Evolutionary conservation across 2,797 vertebrate genomes (phyloP), one percentile per base, ranked within the genome.

Genomic region (Melanotaenia maccullochi): DNA sequence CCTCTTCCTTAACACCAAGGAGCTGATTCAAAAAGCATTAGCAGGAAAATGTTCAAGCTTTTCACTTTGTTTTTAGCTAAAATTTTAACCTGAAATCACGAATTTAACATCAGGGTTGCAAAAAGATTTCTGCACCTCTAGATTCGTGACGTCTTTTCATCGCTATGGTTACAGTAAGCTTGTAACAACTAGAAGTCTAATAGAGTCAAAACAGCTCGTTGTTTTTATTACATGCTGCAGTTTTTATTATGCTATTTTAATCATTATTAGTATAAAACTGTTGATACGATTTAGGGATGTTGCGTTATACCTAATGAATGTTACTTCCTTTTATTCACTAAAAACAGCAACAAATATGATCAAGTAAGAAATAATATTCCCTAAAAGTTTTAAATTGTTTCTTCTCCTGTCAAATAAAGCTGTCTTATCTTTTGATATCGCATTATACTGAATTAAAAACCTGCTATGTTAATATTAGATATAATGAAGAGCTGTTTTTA

Each of bases 61-160:
- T 59, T 56, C 28, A 60, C 57, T 81, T 56, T 78, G 63, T 72
- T 44, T 22, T 38, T 20, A 20, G 44, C 14, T 64, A 49, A 49
- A 49, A 47, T 6, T 71, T 20, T 9, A 40, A 56, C 55, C n/a
- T 40, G 33, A 68, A 49, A 35, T 68, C 47, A 49, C 56, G 42
- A 68, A 62, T 64, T 68, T 68, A 28, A 49, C 35, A 35, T 66
- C 33, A 58, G 66, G 52, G 60, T 69, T 68, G 58, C 42, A 69
- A 69, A 75, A 65, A 28, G 35, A 22, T 64, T n/a, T 68, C 44
- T 47, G 14, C 28, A 24, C 59, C 38, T 76, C 28, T 36, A 20
- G 40, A 60, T 55, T 40, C 24, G 70, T 70, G 56, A 73, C 60
- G 60, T 76, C 55, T 73, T 35, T 20, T 55, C 59, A 70, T 78